These are phyloP conservation scores for Heliconius charithonia DNA, from an alignment of 2,888 invertebrate species.

Conservation along the genomic window DNA sequence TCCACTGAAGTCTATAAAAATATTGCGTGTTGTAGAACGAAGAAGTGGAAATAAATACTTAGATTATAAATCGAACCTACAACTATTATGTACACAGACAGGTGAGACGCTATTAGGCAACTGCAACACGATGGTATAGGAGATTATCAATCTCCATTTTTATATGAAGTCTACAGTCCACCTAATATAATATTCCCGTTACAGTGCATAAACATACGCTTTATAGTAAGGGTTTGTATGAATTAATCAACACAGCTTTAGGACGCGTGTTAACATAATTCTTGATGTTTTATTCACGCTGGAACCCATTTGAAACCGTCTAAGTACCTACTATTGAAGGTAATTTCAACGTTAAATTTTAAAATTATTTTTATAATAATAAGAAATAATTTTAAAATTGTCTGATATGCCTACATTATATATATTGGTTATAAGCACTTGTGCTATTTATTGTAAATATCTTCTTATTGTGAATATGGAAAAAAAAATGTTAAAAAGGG, in stretches of 20 bases:
- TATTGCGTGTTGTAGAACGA: background rate
- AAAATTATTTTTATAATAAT: slow-evolving; percentile 25
- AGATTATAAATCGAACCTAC: background rate
- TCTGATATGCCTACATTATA: background rate
- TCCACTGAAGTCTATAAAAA: too few relatives aligned
- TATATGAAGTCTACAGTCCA: slow-evolving; percentile 3
- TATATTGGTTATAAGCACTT: background rate
- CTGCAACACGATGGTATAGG: background rate
- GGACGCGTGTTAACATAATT: slow-evolving; percentile 49
- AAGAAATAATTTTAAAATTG: background rate
- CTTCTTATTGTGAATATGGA: too few relatives aligned
- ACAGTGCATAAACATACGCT: slow-evolving; percentile 30
- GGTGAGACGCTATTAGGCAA: background rate
- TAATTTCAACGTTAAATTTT: slow-evolving; percentile 33
- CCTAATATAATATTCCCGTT: slow-evolving; percentile 31
- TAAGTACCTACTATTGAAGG: slow-evolving; percentile 24
- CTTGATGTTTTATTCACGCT: slow-evolving; percentile 50
- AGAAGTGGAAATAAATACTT: background rate
- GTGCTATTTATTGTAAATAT: too few relatives aligned
- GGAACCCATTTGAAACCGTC: slow-evolving; percentile 35
- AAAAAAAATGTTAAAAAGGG: too few relatives aligned
- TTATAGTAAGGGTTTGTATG: slow-evolving; percentile 42
- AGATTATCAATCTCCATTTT: background rate
- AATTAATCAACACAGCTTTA: slow-evolving; percentile 49
- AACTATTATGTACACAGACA: background rate